Base-by-base conservation (phyloP, 2,888 invertebrate species). In the Caenorhabditis virilis region DNA sequence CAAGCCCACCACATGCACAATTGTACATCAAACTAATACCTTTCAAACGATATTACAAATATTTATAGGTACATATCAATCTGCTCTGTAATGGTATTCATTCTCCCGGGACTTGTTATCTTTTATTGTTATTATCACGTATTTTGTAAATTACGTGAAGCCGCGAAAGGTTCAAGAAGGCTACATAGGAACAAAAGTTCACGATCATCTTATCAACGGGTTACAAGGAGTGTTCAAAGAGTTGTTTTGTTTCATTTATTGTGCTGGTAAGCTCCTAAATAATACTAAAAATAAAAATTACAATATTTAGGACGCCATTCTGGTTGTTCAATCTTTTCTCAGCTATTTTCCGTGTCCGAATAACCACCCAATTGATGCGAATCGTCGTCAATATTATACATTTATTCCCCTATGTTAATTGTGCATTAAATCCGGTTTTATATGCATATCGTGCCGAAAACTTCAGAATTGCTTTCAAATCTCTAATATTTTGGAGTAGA, bases 281-380 rank as follows among this genome's bases (percentile, higher is more conserved):
- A 30, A 30, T 30, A 9, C 30, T 42, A 42, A 23, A 22, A n/a
- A 43, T 11, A 25, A 43, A 36, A 11, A 20, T 23, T 23, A 23
- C 30, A 9, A 30, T 7, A 22, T 65, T 23, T 51, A 74, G 78
- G 78, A 74, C 79, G 2, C 80, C 80, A 6, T 81, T 81, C 62
- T 81, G 81, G 81, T 61, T 80, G 20, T 82, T 81, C 76, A 81
- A 81, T 56, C 62, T 81, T 27, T 77, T 82, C 63, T 76, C 78
- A 23, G 76, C 79, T 9, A 73, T 81, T 18, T 79, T 77, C 50
- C 72, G 76, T 18, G 55, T 77, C 22, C 69, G 78, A 7, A 75
- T 81, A 13, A 74, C 70, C 7, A 78, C 82, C 1, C 74, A 72
- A 45, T 72, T 82, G 26, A 78, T 78, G 58, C 63, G 80, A 30